Evolutionary conservation across 2,888 invertebrate species (phyloP), one percentile per base, ranked within the genome.

Genomic region (Alviniconcha strummeri): DNA sequence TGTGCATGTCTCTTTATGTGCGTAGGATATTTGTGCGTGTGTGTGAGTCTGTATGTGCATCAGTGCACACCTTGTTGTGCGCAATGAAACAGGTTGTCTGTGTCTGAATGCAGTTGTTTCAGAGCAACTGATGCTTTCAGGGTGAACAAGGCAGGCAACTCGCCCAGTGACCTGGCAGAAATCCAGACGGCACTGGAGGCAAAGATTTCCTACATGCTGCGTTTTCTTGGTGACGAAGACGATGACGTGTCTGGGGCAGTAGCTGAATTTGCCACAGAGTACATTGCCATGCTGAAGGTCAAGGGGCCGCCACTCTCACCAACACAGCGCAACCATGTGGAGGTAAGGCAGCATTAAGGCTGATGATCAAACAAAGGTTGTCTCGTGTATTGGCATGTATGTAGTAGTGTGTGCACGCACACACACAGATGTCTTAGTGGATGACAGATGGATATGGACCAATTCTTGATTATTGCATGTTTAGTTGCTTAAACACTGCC

Each of bases 221-320:
- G 92, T 83, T 94, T 94, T 89, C 92, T 95, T 75, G 92, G 92
- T 74, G 93, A 94, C 89, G 94, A 94, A 75, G 95, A 95, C 89
- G 94, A 95, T 89, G 95, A 95, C 88, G 94, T 95, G 0, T 95
- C 95, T 0, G 92, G 92, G 17, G 93, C 94, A 19, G 94, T 95
- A 55, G 89, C 93, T 57, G 93, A 94, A n/a, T 95, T 94, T 90
- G 92, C 94, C 52, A 93, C 94, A 78, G 94, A 94, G 83, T 95
- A 95, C 88, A 93, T 95, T 81, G 89, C 90, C 36, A 81, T 94
- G 76, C 88, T 95, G 79, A 95, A 95, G 90, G 81, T 81, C 52
- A 57, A 74, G 81, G 64, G 80, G 74, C 55, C 85, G n/a, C 67
- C 85, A 17, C 86, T 94, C 74, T 90, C 90, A 9, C 91, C 89